Evolutionary conservation across 1,140 invertebrate species (phyloP).

Genomic region (Drosophila ambigua): DNA sequence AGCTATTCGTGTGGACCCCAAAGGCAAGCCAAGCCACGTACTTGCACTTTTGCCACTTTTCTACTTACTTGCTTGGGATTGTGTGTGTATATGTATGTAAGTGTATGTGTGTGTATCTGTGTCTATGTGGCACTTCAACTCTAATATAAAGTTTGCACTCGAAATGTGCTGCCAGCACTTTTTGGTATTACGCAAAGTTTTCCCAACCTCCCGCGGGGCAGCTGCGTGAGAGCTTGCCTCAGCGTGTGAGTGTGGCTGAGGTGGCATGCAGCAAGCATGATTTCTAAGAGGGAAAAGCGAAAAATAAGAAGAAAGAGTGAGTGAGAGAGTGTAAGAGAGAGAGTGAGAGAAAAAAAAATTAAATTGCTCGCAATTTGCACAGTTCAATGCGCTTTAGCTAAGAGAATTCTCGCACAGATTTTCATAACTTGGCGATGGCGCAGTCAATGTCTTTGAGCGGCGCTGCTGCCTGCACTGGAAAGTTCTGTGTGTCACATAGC

Average conservation of each 20-base stretch:
- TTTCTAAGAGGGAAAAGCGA: conserved; percentile 2
- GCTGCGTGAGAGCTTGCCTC: conserved; percentile 26
- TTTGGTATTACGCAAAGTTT: conserved; percentile 81
- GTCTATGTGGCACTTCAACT: conserved; percentile 76
- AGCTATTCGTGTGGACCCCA: background rate
- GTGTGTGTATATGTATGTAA: conserved; percentile 1
- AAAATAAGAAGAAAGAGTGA: conserved; percentile 46
- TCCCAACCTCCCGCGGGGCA: conserved; percentile 53
- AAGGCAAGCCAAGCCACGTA: conserved; percentile 60
- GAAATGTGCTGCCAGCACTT: conserved; percentile 80
- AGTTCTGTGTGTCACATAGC: conserved; percentile 39
- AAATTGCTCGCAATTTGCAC: conserved; percentile 82
- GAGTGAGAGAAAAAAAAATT: conserved; percentile 59
- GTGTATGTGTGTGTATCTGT: conserved; percentile 28
- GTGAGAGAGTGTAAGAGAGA: conserved; percentile 21
- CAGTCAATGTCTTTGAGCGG: conserved; percentile 56
- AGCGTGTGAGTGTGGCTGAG: conserved; percentile 14
- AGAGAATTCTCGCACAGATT: conserved; percentile 75
- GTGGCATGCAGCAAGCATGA: conserved; percentile 14
- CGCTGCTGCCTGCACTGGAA: conserved; percentile 17
- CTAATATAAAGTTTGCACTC: conserved; percentile 81
- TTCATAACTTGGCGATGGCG: conserved; percentile 74
- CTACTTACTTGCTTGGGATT: conserved; percentile 61
- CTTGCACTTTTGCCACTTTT: conserved; percentile 72
- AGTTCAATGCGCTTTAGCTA: conserved; percentile 80